A percentile compares a stretch with the other conserved stretches of the same genome.
Conservation (phyloP, 2,888 invertebrate genomes). For the Macropis europaea region DNA sequence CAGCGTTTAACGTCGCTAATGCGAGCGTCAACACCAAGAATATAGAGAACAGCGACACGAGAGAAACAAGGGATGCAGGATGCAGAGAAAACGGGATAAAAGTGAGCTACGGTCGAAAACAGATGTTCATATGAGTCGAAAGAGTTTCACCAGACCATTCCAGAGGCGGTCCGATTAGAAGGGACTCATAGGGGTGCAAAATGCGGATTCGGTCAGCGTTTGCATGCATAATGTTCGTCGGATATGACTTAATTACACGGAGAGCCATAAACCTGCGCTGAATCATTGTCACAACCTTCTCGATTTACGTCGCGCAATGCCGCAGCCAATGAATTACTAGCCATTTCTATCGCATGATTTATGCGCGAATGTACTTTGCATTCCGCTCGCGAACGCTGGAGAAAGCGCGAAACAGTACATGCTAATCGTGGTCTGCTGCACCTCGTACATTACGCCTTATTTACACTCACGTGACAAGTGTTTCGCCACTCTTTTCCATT, state of each 20-base stretch:
- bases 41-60: not conserved
- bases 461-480: constrained; percentile 52
- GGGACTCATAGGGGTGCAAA: constrained; percentile 11
- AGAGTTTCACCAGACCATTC: not conserved
- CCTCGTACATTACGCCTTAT: constrained; percentile 61
- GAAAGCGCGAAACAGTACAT: constrained; percentile 45
- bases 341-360: constrained; percentile 70
- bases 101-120: not conserved
- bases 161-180: constrained; percentile 36
- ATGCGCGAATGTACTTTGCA: constrained; percentile 70
- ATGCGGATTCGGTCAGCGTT: constrained; percentile 25
- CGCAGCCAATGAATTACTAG: constrained; percentile 68
- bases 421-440: constrained; percentile 59
- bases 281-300: constrained; percentile 72
- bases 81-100: not conserved
- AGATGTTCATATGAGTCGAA: not conserved
- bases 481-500: constrained; percentile 15
- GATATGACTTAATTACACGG: constrained; percentile 69
- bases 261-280: constrained; percentile 68
- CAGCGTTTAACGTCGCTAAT: too few relatives aligned
- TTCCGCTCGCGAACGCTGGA: constrained; percentile 57
- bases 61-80: not conserved
- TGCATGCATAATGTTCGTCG: constrained; percentile 57
- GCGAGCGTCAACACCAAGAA: too few relatives aligned
- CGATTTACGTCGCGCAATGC: constrained; percentile 65